phyloP scores from a whole-genome alignment of 2,888 invertebrate species.

The Asteroscopus sphinx region DNA sequence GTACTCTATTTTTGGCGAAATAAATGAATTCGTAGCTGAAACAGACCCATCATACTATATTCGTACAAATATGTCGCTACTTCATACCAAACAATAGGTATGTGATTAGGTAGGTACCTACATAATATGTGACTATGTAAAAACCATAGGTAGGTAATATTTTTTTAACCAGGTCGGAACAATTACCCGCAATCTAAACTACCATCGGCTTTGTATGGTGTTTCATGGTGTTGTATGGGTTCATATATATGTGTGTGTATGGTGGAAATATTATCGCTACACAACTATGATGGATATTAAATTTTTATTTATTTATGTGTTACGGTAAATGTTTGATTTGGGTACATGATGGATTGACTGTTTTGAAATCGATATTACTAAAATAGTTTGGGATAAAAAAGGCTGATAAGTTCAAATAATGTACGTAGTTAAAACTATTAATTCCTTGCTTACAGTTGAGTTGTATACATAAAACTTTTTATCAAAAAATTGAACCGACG shows the following conservation, averaged over 20 bases:
- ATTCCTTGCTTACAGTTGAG: no score
- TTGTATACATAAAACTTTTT: no score
- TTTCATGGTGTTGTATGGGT: slow-evolving; percentile 35
- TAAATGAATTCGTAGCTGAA: no score
- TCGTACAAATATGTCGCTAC: no score
- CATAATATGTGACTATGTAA: slow-evolving; percentile 9
- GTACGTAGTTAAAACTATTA: no score
- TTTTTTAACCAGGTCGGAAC: slow-evolving; percentile 65
- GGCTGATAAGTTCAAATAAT: no score
- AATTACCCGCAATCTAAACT: slow-evolving; percentile 71
- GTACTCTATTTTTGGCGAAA: no score
- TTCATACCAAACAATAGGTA: neutral
- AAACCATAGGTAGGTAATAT: slow-evolving; percentile 26
- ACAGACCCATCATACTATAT: no score
- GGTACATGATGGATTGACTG: neutral
- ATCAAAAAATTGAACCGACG: no score
- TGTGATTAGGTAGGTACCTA: neutral
- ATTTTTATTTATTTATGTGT: slow-evolving; percentile 60
- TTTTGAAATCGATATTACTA: no score
- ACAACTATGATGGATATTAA: slow-evolving; percentile 55
- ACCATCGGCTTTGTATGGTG: slow-evolving; percentile 59
- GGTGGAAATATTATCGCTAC: slow-evolving; percentile 47
- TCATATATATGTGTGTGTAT: slow-evolving; percentile 27
- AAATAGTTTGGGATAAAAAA: no score
- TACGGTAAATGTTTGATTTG: slow-evolving; percentile 12